Base-by-base conservation (phyloP, 2,797 vertebrate species). In the Rhadinocentrus ornatus region DNA sequence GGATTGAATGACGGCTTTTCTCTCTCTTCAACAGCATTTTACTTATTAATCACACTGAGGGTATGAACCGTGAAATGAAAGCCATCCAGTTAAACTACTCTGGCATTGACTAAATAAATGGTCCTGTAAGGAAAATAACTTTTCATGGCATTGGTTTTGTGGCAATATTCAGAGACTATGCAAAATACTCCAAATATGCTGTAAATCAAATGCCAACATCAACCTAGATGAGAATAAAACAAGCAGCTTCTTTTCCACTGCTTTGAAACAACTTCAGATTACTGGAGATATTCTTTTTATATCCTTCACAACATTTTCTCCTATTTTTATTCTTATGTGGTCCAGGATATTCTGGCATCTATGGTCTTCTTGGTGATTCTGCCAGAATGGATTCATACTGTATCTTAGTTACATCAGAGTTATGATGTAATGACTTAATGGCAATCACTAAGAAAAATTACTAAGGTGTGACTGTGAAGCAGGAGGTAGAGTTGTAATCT, bases 1-100 rank as follows among this genome's bases (percentile, higher is more conserved):
- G 86, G 85, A 90, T 76, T 90, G 90, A 90, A 90, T 86, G 89
- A 88, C 86, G 77, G 78, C 86, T 87, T 90, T 91, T 88, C 85
- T 91, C 90, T 90, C 85, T 92, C 88, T 84, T 92, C 90, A 87
- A 88, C 87, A 84, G 88, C 87, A 74, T 94, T 94, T 94, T 92
- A 90, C 89, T 91, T 94, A 93, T 94, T 94, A 95, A 94, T 95
- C 93, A 92, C 91, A 92, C 93, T 92, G 91, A 91, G 90, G 82
- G 89, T 92, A 87, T 94, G 91, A 92, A 95, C 91, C 93, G 89
- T 95, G 93, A 95, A 95, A 95, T 95, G 91, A 94, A 94, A 93
- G 89, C 84, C 88, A 92, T 92, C 91, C 92, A 62, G 80, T 82
- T 82, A 89, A 93, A 93, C 90, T 90, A 87, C 86, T 86, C 83